Evolutionary conservation across 2,113 vertebrate species (phyloP), one percentile per base, ranked within the genome.

Genomic region (Dromas ardeola): DNA sequence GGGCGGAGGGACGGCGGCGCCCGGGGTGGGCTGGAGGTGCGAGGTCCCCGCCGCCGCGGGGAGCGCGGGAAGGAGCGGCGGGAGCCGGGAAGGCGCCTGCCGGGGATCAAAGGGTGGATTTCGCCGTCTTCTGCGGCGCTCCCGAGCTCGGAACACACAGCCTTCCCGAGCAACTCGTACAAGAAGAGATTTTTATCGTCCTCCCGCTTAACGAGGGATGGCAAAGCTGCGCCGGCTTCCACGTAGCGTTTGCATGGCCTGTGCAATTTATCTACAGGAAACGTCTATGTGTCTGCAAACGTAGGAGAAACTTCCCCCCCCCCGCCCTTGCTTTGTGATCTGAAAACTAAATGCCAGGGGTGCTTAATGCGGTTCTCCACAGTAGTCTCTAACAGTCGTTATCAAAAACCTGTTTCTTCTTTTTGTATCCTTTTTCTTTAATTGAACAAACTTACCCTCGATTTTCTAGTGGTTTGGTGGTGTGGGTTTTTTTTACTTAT

Each of bases 91-190:
- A 29, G 30, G 29, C 1, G 67, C 72, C 29, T 5, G 19, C 3
- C 21, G 6, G 72, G 5, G 19, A 6, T 2, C 29, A 0, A 6
- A 2, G 13, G 29, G 38, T 3, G 85, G 14, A 1, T 27, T 23
- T 5, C 55, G 38, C 25, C 15, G 36, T 8, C 20, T 8, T 4
- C 63, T 15, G 58, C 10, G 1, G 11, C 3, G 40, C 58, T 53
- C 11, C 88, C 15, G 10, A 11, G 40, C 36, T 30, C 1, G 55
- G 5, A 32, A 1, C 21, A 1, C 9, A 2, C 34, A 11, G 77
- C n/a, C 10, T 59, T 55, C 27, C 69, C 4, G 13, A 21, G 65
- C 36, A 13, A 1, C 53, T 59, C 71, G 3, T 2, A 1, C 5
- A 34, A 66, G 43, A 63, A 29, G 32, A 55, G 56, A 7, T 42